Evolutionary conservation across 2,797 vertebrate species (phyloP), one percentile per base, ranked within the genome.

Genomic region (Psittacula echo): DNA sequence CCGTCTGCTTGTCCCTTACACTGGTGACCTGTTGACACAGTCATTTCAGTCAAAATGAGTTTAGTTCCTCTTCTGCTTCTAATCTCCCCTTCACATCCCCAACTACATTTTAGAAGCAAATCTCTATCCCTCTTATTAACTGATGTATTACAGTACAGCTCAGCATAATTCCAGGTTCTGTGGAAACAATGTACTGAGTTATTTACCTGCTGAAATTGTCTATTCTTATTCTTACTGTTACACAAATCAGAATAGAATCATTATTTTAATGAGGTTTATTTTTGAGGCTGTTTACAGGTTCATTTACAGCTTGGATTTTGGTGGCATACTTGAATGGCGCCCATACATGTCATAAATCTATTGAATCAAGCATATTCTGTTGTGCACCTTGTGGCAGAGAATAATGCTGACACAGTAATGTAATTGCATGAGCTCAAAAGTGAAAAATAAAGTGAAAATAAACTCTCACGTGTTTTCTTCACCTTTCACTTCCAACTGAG

Each of bases 291-390:
- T 17, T 56, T 32, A 48, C 7, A 12, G 26, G 37, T 72, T 48
- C 34, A 24, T 32, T 41, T 32, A 29, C 27, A 56, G 9, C 32
- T 22, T 27, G 50, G 50, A 65, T 48, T 56, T 58, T 22, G 50
- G 50, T 26, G 17, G 27, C 44, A 7, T 14, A 13, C 18, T 14
- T 11, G 30, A 32, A 17, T 3, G 37, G 13, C 19, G 32, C 22
- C 37, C 47, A 10, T 7, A 21, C 16, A 1, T 1, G 8, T 4
- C 15, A 15, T 3, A 20, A 45, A 19, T 30, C 37, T 30, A 9
- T 10, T 9, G 7, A 54, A 24, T 30, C 9, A 20, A 48, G 50
- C 37, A 4, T 11, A 5, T 16, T 23, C 39, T 20, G 42, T 8
- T 13, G 29, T 7, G 19, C 4, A 23, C 29, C 53, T 41, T 27